Evolutionary conservation across 2,888 invertebrate species (phyloP), one percentile per base, ranked within the genome.

Genomic region (Endotricha flammealis): DNA sequence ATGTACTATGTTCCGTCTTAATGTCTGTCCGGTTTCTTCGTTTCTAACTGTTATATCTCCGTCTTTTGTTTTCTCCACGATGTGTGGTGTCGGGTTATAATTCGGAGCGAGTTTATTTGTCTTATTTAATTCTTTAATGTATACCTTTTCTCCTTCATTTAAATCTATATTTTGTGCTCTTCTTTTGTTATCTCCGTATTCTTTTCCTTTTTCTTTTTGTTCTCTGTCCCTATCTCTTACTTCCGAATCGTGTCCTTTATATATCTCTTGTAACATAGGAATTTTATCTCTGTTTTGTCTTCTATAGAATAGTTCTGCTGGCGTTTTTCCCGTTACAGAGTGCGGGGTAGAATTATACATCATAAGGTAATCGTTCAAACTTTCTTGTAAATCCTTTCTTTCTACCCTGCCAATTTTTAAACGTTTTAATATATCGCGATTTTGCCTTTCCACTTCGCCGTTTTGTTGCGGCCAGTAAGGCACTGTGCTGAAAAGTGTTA

Each of bases 311-410:
- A 55, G 20, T 20, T 54, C 58, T 0, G 50, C 14, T 2, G 55
- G 54, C 1, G 54, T 31, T 25, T 50, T 54, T 7, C 53, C 55
- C 3, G 54, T 56, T 0, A 32, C 22, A 1, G 41, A 11, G 23
- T 57, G 49, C 0, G 57, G 51, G 5, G 51, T 57, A 2, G 39
- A 32, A 17, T 62, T 57, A 28, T 62, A 59, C 56, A 61, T 55
- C 10, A 39, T 38, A 0, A 58, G 9, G 10, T 55, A 56, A 1
- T 50, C 39, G 0, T 7, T 24, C 0, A 65, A 20, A 7, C 32
- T 29, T 20, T 57, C 53, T 25, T 41, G 33, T 29, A 36, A 12
- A 13, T 53, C 36, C 13, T 7, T 24, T 23, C 47, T 53, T 24
- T 50, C 44, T 1, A 1, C 4, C 5, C 31, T 14, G 4, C 48